Conservation (phyloP, 30 jellyfish, hydroid and myxozoan species). For the Chironex yamaguchii region DNA sequence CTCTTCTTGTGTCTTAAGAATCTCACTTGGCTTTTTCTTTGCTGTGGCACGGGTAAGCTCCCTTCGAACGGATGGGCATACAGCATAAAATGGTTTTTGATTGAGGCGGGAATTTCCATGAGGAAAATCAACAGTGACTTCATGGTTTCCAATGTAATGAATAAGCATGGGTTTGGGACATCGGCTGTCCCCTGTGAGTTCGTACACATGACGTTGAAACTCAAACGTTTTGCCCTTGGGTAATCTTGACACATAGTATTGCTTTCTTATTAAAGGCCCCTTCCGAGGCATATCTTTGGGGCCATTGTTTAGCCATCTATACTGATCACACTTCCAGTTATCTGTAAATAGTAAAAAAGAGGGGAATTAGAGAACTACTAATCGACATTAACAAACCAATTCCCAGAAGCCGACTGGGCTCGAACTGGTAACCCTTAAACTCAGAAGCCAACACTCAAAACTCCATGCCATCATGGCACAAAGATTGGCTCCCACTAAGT, state of each 20-base stretch:
- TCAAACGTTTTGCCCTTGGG: constrained; percentile 93
- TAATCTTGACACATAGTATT: constrained; percentile 79
- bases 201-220: constrained; percentile 89
- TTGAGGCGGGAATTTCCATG: constrained; percentile 92
- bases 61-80: constrained; percentile 92
- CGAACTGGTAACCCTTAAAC: no score
- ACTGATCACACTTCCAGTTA: constrained; percentile 93
- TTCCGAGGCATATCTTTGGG: constrained; percentile 94
- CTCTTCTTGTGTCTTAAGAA: constrained; percentile 64
- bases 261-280: constrained; percentile 88
- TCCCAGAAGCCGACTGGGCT: no score
- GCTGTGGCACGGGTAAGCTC: constrained; percentile 72
- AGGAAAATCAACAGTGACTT: constrained; percentile 91
- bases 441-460: no score
- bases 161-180: constrained; percentile 86
- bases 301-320: constrained; percentile 94
- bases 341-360: constrained; percentile 18
- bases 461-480: no score
- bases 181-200: constrained; percentile 86
- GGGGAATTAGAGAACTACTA: no score
- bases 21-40: constrained; percentile 79
- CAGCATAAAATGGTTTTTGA: constrained; percentile 76
- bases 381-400: no score
- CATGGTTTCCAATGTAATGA: constrained; percentile 87
- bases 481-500: no score